These are phyloP conservation scores for Microcebus lehilahytsara DNA, from an alignment of 2,113 vertebrate genomes.

Conservation along the genomic window DNA sequence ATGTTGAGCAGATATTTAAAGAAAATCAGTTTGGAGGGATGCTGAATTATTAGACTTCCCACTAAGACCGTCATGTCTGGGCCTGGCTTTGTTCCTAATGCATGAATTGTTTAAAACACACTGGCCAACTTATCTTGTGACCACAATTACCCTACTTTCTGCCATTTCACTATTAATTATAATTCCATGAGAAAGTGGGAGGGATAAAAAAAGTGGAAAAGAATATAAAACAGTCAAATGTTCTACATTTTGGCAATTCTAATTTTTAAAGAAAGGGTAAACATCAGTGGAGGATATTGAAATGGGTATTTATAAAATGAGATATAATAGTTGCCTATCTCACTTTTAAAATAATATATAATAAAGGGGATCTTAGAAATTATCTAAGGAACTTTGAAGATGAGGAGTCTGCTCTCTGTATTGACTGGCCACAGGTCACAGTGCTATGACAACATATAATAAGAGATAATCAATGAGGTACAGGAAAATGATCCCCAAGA, in stretches of 20 bases:
- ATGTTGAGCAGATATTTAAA: not conserved
- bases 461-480: not conserved
- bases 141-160: not conserved
- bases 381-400: not conserved
- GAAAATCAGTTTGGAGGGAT: not conserved
- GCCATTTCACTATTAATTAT: not conserved
- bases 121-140: not conserved
- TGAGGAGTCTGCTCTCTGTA: not conserved
- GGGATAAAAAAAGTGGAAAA: not conserved
- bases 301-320: slow-evolving; percentile 7
- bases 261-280: not conserved
- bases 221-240: not conserved
- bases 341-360: not conserved
- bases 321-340: not conserved
- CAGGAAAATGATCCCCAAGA: not conserved
- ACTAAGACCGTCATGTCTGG: not conserved
- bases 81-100: not conserved
- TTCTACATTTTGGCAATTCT: not conserved
- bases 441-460: not conserved
- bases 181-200: not conserved
- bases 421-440: not conserved
- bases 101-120: not conserved
- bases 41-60: not conserved
- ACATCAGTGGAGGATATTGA: not conserved
- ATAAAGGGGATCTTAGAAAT: not conserved